Evolutionary conservation across 2,888 invertebrate species (phyloP).

Genomic region (Liodrosophila aerea): DNA sequence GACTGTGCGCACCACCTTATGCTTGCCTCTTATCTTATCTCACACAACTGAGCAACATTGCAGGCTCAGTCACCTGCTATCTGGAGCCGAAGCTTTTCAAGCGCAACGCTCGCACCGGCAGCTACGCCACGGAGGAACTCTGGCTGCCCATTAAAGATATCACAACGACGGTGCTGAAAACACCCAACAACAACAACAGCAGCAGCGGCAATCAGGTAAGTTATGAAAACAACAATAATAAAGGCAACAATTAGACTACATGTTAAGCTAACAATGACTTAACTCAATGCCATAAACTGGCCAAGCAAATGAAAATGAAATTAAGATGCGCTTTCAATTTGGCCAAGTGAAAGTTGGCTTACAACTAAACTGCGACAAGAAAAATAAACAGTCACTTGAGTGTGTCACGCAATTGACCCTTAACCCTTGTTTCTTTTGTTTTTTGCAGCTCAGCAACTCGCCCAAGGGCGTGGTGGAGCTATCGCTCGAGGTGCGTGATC

Average conservation of each 20-base stretch:
- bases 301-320: conserved; percentile 31
- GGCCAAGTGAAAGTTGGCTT: conserved; percentile 45
- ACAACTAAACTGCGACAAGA: conserved; percentile 43
- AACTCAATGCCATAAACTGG: conserved; percentile 18
- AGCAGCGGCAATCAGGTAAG: conserved; percentile 65
- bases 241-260: conserved; percentile 25
- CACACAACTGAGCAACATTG: background rate
- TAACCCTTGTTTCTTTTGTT: conserved; percentile 9
- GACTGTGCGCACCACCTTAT: background rate
- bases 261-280: conserved; percentile 44
- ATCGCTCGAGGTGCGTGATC: conserved; percentile 79
- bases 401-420: conserved; percentile 23
- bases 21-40: too few relatives aligned
- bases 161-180: conserved; percentile 76
- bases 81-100: conserved; percentile 81
- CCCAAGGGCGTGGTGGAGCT: conserved; percentile 81
- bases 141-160: conserved; percentile 82
- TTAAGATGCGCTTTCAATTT: conserved; percentile 36
- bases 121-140: conserved; percentile 80
- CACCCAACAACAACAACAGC: conserved; percentile 56
- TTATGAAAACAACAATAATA: conserved; percentile 31
- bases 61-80: conserved; percentile 82
- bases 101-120: conserved; percentile 75
- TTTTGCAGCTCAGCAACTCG: conserved; percentile 71
- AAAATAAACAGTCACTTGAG: conserved; percentile 1